Base-by-base conservation (phyloP, 2,797 vertebrate species). In the Esox masquinongy region DNA sequence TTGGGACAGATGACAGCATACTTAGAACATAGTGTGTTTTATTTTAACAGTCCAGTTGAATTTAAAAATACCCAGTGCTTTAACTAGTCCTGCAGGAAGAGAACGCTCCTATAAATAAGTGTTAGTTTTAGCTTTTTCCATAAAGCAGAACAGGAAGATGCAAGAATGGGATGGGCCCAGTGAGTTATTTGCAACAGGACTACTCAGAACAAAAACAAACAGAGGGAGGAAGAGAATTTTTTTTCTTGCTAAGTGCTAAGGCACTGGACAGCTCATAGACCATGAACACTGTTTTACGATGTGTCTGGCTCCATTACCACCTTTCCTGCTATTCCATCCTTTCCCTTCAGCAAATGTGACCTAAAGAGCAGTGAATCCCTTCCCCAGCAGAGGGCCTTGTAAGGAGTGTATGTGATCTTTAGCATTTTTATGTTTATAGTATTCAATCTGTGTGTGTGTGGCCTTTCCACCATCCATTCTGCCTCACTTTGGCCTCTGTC, bases 401-500 rank as follows among this genome's bases (percentile, higher is more conserved):
- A 74, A 81, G 39, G 67, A 76, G 70, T 71, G 68, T 71, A 17
- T 53, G 67, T 56, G 26, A 49, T 74, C 53, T 15, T 74, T 15
- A 43, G 59, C 24, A 70, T 51, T 26, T 71, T 67, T 66, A 50
- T 22, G 43, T 69, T n/a, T 70, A 43, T 56, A 56, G 66, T 29
- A 75, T 24, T 56, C 43, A 70, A 59, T 72, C 66, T 77, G 66
- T 53, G n/a, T 74, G 16, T 49, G 53, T 63, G 56, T 77, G 67
- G 64, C 34, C 80, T 80, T 77, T 80, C 15, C 67, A 78, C 47
- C 70, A 51, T 77, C 73, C 66, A 31, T 3, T 22, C 66, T 82
- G 68, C 53, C 51, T 4, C 70, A 86, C 85, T 90, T 89, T 87
- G 83, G 87, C 85, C 82, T 85, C 79, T 74, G 77, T 71, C 51